Percentiles rank a stretch among this genome's conserved stretches.
Evolutionary conservation across 2,888 invertebrate genomes (phyloP).

Genomic region (Zelleria hepariella): DNA sequence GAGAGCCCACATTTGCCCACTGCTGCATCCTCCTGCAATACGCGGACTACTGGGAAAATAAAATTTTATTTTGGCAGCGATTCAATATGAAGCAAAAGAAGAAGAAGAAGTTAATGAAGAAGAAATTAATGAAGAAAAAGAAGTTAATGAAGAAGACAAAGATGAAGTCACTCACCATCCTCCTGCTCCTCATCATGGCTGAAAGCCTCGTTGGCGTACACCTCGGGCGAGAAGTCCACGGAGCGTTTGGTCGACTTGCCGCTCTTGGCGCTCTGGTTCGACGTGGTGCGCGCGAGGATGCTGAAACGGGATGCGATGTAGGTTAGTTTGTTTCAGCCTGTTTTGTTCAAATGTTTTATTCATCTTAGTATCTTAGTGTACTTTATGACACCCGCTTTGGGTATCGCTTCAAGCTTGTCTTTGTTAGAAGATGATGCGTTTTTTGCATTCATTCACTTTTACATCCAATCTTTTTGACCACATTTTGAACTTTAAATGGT

Average conservation of each 20-base stretch:
- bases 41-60: no score
- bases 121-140: no score
- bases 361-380: background rate
- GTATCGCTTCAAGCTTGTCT: no score
- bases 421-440: no score
- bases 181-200: slow-evolving; percentile 31
- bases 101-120: no score
- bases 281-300: slow-evolving; percentile 34
- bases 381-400: background rate
- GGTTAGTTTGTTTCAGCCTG: background rate
- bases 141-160: background rate
- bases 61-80: no score
- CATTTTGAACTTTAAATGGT: no score
- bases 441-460: no score
- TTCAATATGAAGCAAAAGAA: no score
- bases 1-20: no score
- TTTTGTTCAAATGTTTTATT: background rate
- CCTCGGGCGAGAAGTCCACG: slow-evolving; percentile 47
- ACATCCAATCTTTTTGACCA: no score
- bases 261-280: slow-evolving; percentile 36
- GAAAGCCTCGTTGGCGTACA: slow-evolving; percentile 41
- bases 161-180: background rate
- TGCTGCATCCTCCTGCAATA: no score
- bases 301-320: slow-evolving; percentile 19
- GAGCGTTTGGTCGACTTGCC: slow-evolving; percentile 35